Evolutionary conservation across 2,113 vertebrate species (phyloP), one percentile per base, ranked within the genome.

Genomic region (Hippotragus niger): DNA sequence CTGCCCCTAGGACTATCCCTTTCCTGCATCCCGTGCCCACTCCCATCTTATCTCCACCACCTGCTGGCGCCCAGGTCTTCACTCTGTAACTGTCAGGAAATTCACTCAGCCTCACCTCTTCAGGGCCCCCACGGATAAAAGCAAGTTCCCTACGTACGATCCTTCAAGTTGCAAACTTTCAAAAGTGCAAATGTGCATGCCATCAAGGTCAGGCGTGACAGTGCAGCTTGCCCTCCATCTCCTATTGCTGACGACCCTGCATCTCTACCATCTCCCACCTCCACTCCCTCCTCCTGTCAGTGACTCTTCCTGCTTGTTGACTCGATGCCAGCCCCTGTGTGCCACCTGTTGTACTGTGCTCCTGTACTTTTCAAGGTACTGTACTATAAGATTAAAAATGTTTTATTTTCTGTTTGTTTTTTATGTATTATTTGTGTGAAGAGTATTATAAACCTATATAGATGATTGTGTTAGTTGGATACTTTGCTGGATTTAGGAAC

Each of bases 131-230:
- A 36, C 1, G 1, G 45, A 31, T 12, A 16, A n/a, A 25, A 76
- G 16, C 21, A 43, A 43, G 40, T 27, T 76, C 40, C 23, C 71
- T 27, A 76, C 0, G 1, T 43, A 40, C 3, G 1, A 76, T 3
- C 23, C 71, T 76, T 43, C 71, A 76, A 76, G 71, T 2, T 27
- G 36, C 40, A 40, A 43, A 43, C 71, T 76, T 76, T 43, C 71
- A 43, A 76, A 76, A 23, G 23, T 76, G 71, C 23, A 43, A 25
- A 74, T 74, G 67, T 23, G n/a, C 36, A 12, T 12, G n/a, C 67
- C n/a, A 23, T 40, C 67, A 40, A 40, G 0, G 1, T 23, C 19
- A 40, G 67, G 67, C 1, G 0, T 40, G n/a, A 71, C n/a, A 71
- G 67, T 40, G 67, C n/a, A 71, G n/a, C 67, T 74, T 76, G 6